Conservation (phyloP, 2,113 vertebrate genomes). For the Brachypteracias leptosomus region DNA sequence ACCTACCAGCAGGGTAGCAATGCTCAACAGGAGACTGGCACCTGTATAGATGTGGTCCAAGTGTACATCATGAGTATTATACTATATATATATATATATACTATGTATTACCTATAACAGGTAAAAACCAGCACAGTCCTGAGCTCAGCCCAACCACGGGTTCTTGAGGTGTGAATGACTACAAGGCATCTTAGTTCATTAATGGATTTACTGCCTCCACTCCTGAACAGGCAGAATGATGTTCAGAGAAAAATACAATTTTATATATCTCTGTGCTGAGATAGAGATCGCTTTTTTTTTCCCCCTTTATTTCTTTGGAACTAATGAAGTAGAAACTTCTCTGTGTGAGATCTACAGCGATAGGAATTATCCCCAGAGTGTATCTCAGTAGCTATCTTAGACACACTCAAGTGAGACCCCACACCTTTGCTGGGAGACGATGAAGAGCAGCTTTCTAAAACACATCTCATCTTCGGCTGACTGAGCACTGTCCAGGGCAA, state of each 20-base stretch:
- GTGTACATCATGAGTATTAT: neutral
- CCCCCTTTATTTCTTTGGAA: neutral
- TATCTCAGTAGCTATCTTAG: neutral
- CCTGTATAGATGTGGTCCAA: neutral
- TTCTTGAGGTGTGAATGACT: neutral
- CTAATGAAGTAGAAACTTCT: slow-evolving; percentile 7
- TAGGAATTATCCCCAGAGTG: neutral
- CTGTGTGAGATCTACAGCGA: neutral
- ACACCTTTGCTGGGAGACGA: neutral
- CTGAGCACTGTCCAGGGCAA: neutral
- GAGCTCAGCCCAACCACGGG: neutral
- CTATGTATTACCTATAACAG: neutral
- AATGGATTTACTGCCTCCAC: neutral
- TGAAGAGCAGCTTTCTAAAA: neutral
- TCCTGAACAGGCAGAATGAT: neutral
- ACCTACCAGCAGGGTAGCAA: neutral
- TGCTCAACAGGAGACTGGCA: neutral
- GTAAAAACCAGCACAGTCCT: neutral
- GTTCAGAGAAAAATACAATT: neutral
- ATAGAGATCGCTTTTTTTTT: neutral
- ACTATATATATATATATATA: no score
- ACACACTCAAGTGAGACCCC: neutral
- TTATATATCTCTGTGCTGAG: neutral
- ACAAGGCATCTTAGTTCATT: neutral
- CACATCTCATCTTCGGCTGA: neutral